Evolutionary conservation across 2,797 vertebrate genomes (phyloP).

Genomic region (Dendrocincla fuliginosa): DNA sequence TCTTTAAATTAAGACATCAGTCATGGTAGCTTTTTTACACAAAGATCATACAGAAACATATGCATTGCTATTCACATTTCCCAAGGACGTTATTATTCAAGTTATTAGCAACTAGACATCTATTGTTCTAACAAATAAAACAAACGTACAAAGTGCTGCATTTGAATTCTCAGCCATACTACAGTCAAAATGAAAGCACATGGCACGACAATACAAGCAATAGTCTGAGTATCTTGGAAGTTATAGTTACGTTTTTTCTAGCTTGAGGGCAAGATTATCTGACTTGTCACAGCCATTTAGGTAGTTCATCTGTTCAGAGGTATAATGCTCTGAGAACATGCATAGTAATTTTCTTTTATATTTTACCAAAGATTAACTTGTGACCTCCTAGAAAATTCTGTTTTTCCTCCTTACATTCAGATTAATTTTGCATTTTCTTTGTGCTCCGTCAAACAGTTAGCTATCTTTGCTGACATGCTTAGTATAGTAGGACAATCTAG

Average conservation of each 20-base stretch:
- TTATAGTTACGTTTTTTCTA: neutral
- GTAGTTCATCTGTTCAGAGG: neutral
- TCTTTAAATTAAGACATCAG: neutral
- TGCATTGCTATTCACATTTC: neutral
- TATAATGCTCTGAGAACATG: neutral
- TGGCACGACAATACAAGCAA: neutral
- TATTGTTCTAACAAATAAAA: neutral
- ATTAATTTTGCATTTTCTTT: neutral
- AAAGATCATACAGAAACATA: neutral
- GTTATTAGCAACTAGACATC: neutral
- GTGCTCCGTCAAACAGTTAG: neutral
- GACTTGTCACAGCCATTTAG: neutral
- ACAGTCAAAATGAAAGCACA: neutral
- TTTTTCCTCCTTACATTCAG: neutral
- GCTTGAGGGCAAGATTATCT: neutral
- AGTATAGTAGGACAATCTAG: neutral
- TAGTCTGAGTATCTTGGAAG: neutral
- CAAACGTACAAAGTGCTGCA: accelerated
- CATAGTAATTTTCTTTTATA: neutral
- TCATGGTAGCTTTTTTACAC: neutral
- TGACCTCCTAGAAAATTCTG: neutral
- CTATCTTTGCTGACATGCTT: neutral
- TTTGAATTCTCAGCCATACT: neutral
- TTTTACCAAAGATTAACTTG: neutral
- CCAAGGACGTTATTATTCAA: neutral